A percentile compares a stretch with the other conserved stretches of the same genome.
Evolutionary conservation across 1,140 invertebrate species (phyloP).

Genomic region (Macrobrachium nipponense): DNA sequence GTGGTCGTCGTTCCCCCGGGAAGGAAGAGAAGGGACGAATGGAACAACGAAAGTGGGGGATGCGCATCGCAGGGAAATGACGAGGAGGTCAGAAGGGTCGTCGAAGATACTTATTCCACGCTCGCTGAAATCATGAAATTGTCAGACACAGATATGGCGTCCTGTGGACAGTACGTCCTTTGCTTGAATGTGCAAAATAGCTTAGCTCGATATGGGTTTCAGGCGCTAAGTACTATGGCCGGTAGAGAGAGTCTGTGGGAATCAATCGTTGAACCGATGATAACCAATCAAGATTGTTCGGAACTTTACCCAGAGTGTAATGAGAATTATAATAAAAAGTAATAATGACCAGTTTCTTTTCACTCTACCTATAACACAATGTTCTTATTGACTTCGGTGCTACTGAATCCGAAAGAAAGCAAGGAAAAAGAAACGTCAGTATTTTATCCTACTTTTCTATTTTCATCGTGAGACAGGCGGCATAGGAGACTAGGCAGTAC

Average conservation of each 20-base stretch:
- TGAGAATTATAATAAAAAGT: not conserved
- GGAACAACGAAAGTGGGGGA: not conserved
- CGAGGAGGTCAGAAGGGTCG: not conserved
- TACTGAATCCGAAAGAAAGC: not conserved
- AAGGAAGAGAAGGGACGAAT: constrained; percentile 7
- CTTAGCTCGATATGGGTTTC: not conserved
- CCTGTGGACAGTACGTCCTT: not conserved
- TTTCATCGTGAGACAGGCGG: too few relatives aligned
- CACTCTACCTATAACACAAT: not conserved
- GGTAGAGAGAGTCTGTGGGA: not conserved
- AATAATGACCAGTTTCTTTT: not conserved
- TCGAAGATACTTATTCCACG: constrained; percentile 1
- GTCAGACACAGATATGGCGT: not conserved
- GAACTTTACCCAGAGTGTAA: not conserved
- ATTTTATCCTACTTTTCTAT: too few relatives aligned
- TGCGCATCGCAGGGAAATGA: not conserved
- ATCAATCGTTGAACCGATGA: not conserved
- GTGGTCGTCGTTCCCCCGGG: constrained; percentile 19
- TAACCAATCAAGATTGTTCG: not conserved
- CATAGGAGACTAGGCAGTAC: too few relatives aligned
- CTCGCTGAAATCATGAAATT: not conserved
- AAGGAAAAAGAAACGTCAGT: too few relatives aligned
- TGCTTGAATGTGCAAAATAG: not conserved
- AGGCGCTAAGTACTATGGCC: not conserved
- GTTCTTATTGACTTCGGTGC: not conserved